Base-by-base conservation (phyloP, 2,797 vertebrate genomes). In the Ceryle rudis region DNA sequence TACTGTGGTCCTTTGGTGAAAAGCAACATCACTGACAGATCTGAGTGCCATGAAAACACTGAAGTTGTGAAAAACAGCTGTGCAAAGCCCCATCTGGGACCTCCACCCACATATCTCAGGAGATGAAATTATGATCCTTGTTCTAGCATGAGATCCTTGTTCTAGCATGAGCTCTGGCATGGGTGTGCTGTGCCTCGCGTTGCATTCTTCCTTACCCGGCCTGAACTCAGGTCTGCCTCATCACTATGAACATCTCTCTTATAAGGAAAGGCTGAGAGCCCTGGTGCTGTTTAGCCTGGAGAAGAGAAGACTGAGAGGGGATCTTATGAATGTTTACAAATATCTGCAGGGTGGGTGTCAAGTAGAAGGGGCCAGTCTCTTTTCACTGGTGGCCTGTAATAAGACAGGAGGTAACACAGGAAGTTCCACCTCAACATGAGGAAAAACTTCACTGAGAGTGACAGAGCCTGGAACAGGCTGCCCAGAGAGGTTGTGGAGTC, bases 151-250 rank as follows among this genome's bases (percentile, higher is more conserved):
- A 21, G 15, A 17, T 22, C 10, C 18, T 47, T 66, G 25, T 7
- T 60, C 13, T 37, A 62, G 42, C 23, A 39, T 58, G 23, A 91
- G 25, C 6, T 57, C 18, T 4, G 5, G 2, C 13, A 31, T 6
- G 15, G 5, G 2, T 26, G 8, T 9, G 2, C 39, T 74, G 20
- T 44, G 12, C 19, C 52, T 29, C 3, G 18, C 0, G 0, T 13
- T 62, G 8, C 14, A 14, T 31, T 60, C 78, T 74, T 47, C 15
- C 16, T 60, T 70, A 14, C 22, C 3, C 21, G 37, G 15, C 10
- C 29, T 89, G 26, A 83, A 2, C 29, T 58, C 6, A 2, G 31
- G 12, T 7, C 21, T 37, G 10, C 26, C 31, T 77, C 29, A 37
- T 70, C 22, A 6, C 35, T 41, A 15, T 41, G 39, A 41, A 15